These are phyloP conservation scores for Drosophila kurseongensis DNA, from an alignment of 1,140 invertebrate species.

Conservation along the genomic window DNA sequence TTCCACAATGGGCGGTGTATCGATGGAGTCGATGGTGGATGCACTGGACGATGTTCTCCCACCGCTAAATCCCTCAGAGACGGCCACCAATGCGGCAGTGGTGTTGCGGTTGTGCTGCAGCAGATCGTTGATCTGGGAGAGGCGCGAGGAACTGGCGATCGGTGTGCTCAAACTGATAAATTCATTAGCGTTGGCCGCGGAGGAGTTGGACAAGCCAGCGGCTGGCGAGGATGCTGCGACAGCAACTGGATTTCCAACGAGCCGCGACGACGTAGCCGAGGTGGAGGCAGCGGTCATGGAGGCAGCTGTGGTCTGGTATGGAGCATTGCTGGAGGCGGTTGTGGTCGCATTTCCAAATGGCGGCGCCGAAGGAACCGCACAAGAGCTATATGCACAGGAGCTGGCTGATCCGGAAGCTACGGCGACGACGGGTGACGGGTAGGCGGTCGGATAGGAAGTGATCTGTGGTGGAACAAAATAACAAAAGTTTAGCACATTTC, in stretches of 20 bases:
- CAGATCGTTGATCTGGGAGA: slow-evolving; percentile 82
- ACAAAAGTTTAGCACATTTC: too few species aligned
- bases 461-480: slow-evolving; percentile 22
- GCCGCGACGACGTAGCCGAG: slow-evolving; percentile 25
- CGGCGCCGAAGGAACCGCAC: slow-evolving; percentile 76
- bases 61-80: slow-evolving; percentile 60
- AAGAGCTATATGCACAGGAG: slow-evolving; percentile 65
- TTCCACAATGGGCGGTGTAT: slow-evolving; percentile 76
- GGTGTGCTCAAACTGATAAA: slow-evolving; percentile 76
- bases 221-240: slow-evolving; percentile 18
- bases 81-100: slow-evolving; percentile 73
- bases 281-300: slow-evolving; percentile 49
- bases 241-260: slow-evolving; percentile 23
- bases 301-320: slow-evolving; percentile 74
- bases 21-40: slow-evolving; percentile 58
- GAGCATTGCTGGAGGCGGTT: slow-evolving; percentile 71
- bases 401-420: slow-evolving; percentile 19
- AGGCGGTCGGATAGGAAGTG: slow-evolving; percentile 53
- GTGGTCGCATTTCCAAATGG: slow-evolving; percentile 78
- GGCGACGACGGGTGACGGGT: slow-evolving; percentile 40
- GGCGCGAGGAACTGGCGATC: slow-evolving; percentile 71
- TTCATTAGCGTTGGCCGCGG: slow-evolving; percentile 35
- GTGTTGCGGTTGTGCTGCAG: slow-evolving; percentile 81
- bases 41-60: slow-evolving; percentile 22
- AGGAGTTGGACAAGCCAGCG: background rate